Evolutionary conservation across 2,888 invertebrate genomes (phyloP), one percentile per base, ranked within the genome.

Genomic region (Hololepta plana): DNA sequence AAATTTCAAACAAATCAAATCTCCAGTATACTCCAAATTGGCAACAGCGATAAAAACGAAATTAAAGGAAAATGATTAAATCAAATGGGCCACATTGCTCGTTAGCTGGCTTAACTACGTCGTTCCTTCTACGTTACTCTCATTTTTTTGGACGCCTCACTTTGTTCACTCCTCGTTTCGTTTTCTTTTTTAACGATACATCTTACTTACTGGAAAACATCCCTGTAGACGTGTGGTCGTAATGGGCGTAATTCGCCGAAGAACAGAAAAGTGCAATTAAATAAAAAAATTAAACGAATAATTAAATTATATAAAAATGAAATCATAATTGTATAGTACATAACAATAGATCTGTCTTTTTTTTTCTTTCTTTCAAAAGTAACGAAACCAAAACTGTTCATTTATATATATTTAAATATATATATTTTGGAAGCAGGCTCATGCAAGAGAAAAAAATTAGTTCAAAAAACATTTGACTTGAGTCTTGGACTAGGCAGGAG

Each of bases 151-250:
- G n/a, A n/a, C n/a, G n/a, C n/a, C n/a, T n/a, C n/a, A n/a, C n/a
- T n/a, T n/a, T n/a, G 10, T 23, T n/a, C 23, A 16, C 12, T 14
- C 17, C 17, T 17, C 6, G 6, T 17, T 17, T 17, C 5, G 6
- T 9, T 23, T 23, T 23, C 24, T 23, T 10, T 8, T 21, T 21
- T 21, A 5, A 8, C 7, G 7, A 8, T 12, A 14, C 9, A 11
- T 14, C 23, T 62, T 69, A 71, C 70, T 71, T 70, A 70, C 70
- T 65, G 67, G 63, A 64, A 66, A 69, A 66, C 71, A 73, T 71
- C 72, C 74, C 74, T 72, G 60, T 49, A 59, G 60, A 56, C 62
- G 64, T 61, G 37, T n/a, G 43, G 27, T 31, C 28, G 33, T 38
- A 47, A 48, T 29, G 30, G 29, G 32, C 37, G 47, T 51, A 44